Base-by-base conservation (phyloP, 2,888 invertebrate genomes). In the Lithophane leautieri region DNA sequence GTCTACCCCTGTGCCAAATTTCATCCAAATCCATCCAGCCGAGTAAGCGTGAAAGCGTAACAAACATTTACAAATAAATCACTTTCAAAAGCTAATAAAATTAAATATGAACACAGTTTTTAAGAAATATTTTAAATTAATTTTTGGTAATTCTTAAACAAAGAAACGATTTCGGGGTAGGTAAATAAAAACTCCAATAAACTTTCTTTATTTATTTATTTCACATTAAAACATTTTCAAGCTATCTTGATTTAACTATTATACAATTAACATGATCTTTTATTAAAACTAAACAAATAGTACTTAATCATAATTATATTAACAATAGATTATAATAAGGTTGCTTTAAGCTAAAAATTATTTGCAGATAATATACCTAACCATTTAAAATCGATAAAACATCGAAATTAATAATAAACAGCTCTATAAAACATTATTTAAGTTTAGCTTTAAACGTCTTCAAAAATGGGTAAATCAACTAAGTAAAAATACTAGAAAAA, bases 181-280 rank as follows among this genome's bases (percentile, higher is more conserved):
- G 0, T 19, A 50, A 67, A 70, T 61, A 40, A 12, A 81, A 80
- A 84, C 68, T 73, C 74, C 82, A 87, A 85, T 90, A 91, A 91
- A 93, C 91, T 90, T 93, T 92, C 89, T 92, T 92, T 92, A 91
- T 92, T 92, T 92, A 91, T 92, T 91, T 93, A 92, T 92, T 93
- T 89, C 92, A 94, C 93, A 94, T 92, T 92, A 92, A 94, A 94
- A 94, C 90, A 92, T 92, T 90, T 91, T 91, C 87, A 93, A 93
- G 92, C 93, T 94, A 92, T 91, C 85, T 91, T 89, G 87, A 85
- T 92, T 89, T 88, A 89, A 91, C 89, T 91, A 91, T 76, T 60
- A 80, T 89, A 90, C 88, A 92, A 90, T 90, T 89, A 93, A 93
- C 90, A 90, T 91, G 86, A 91, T 89, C 79, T 86, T 82, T 78